Evolutionary conservation across 2,888 invertebrate species (phyloP).

Genomic region (Zootermopsis nevadensis): DNA sequence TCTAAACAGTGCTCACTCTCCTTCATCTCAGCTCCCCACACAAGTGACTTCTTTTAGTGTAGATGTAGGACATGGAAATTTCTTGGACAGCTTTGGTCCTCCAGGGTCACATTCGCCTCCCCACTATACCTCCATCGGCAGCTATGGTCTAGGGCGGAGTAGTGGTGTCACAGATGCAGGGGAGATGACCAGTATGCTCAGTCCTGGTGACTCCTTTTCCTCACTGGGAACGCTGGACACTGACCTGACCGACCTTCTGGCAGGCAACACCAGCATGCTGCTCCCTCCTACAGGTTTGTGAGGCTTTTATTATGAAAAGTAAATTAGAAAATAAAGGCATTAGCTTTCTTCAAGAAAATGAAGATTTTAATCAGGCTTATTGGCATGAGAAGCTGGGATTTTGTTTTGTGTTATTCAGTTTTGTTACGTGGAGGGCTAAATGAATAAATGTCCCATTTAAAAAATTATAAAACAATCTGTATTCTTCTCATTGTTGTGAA

Average conservation of each 20-base stretch:
- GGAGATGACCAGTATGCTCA: conserved; percentile 14
- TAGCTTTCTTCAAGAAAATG: no score
- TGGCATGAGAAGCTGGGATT: no score
- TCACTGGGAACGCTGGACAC: conserved; percentile 18
- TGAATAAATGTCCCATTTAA: no score
- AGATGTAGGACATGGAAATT: conserved; percentile 25
- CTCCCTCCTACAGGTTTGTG: conserved; percentile 13
- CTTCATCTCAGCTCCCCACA: not conserved
- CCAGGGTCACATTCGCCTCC: not conserved
- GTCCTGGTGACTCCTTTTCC: conserved; percentile 24
- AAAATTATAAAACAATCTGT: no score
- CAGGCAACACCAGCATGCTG: conserved; percentile 12
- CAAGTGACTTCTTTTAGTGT: conserved; percentile 21
- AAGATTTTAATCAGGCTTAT: no score
- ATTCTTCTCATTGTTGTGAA: no score
- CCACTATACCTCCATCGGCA: not conserved
- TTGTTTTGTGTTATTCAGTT: no score
- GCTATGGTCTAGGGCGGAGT: not conserved
- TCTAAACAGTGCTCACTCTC: not conserved
- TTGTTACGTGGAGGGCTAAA: no score
- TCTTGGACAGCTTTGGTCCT: conserved; percentile 3
- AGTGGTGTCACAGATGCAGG: not conserved
- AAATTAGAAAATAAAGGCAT: no score
- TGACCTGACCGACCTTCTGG: not conserved
- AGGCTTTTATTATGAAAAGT: no score